phyloP scores from a whole-genome alignment of 2,797 vertebrate genomes.

The Helarctos malayanus region DNA sequence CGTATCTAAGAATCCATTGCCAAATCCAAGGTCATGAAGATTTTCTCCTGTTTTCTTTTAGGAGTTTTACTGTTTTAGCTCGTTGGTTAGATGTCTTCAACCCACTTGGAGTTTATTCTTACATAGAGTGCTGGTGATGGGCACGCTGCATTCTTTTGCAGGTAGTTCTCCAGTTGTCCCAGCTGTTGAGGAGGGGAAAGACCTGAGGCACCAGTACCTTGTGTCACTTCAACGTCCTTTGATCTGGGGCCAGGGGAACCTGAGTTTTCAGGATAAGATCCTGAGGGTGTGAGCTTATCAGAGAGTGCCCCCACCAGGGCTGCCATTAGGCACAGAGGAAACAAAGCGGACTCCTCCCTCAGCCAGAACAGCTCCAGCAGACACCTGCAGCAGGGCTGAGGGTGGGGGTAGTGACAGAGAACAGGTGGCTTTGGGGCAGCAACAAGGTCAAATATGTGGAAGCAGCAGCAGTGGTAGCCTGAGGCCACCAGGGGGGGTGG shows the following conservation, averaged over 20 bases:
- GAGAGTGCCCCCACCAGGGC: background rate
- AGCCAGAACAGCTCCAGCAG: background rate
- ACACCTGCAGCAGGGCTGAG: fast-evolving
- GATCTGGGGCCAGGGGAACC: background rate
- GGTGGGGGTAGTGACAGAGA: background rate
- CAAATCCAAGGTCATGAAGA: background rate
- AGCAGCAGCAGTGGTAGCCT: background rate
- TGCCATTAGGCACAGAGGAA: background rate
- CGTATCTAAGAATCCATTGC: background rate
- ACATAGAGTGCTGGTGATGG: background rate
- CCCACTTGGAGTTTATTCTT: background rate
- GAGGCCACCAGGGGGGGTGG: conserved; percentile 54
- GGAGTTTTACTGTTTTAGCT: background rate
- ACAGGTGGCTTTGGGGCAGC: background rate
- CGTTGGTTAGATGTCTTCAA: background rate
- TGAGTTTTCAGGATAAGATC: background rate
- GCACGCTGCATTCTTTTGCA: background rate
- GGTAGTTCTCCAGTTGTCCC: background rate
- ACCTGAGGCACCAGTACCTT: background rate
- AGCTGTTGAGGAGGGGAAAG: background rate
- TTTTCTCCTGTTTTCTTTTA: conserved; percentile 14
- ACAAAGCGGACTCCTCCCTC: background rate
- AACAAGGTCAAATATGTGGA: background rate
- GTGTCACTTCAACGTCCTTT: conserved; percentile 37
- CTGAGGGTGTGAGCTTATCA: background rate